Conservation (phyloP, 2,888 invertebrate species). For the Limnephilus rhombicus region DNA sequence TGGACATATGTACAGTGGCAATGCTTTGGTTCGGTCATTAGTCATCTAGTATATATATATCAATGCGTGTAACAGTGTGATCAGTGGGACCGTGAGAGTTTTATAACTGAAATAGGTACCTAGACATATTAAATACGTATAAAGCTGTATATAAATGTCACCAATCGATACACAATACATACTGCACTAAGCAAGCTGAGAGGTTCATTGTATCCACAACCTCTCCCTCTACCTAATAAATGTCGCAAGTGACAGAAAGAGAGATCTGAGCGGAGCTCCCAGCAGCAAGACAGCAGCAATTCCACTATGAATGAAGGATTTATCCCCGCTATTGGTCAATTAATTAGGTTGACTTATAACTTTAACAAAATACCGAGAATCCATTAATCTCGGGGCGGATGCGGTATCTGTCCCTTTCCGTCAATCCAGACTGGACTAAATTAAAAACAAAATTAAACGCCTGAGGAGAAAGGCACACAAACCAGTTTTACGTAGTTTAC, state of each 20-base stretch:
- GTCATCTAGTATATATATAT: too few relatives aligned
- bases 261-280: not conserved
- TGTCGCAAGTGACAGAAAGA: not conserved
- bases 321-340: conserved; percentile 37
- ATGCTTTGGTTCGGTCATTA: too few relatives aligned
- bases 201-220: not conserved
- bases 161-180: too few relatives aligned
- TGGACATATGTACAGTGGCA: too few relatives aligned
- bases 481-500: too few relatives aligned
- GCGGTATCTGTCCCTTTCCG: conserved; percentile 34
- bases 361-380: conserved; percentile 52
- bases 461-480: not conserved
- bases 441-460: not conserved
- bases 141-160: too few relatives aligned
- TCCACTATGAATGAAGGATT: conserved; percentile 43
- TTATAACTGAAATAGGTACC: too few relatives aligned
- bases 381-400: conserved; percentile 51
- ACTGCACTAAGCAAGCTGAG: not conserved
- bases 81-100: too few relatives aligned
- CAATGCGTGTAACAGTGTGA: too few relatives aligned
- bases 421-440: not conserved
- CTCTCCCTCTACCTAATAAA: not conserved
- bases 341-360: conserved; percentile 54
- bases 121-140: too few relatives aligned
- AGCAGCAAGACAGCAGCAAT: not conserved